Evolutionary conservation across 2,888 invertebrate species (phyloP), one percentile per base, ranked within the genome.

Genomic region (Bombylius major): DNA sequence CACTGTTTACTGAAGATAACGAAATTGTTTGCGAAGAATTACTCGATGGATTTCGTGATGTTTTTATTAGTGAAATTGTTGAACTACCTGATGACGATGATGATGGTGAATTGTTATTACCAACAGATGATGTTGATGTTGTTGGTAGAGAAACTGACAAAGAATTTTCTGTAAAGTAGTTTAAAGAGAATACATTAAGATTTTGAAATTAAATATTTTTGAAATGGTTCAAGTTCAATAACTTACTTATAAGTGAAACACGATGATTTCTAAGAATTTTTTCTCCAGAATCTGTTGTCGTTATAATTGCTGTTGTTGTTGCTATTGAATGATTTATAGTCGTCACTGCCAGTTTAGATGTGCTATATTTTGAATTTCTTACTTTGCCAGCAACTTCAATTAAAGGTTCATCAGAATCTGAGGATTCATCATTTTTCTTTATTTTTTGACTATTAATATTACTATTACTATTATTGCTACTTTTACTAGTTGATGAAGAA

Each of bases 321-420:
- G 3, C 23, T 23, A 3, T 23, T 23, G 23, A 23, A 23, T 23
- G 23, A 23, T 23, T 23, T 44, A 44, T n/a, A 44, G 4, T 44
- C n/a, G 44, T n/a, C n/a, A n/a, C 1, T 5, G 44, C 13, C 5
- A 13, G 6, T 5, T 33, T n/a, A 5, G 31, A 34, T 31, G 47
- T 42, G n/a, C 11, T 51, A 14, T 54, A 59, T 62, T 72, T 72
- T 0, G 71, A 71, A 56, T 66, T 70, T 53, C 86, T 76, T 72
- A 85, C 81, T 75, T 87, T 71, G 64, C 84, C 82, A 14, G 79
- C 78, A 53, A 81, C 76, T 66, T 84, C 84, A 61, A 86, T 86
- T 58, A 89, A 76, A 56, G 88, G 88, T 73, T 89, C 89, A 70
- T 89, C 89, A 61, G 84, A 84, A 67, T 89, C 89, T 53, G 88